These are phyloP conservation scores for Phrynocephalus forsythii DNA, from an alignment of 2,797 vertebrate species.

Conservation along the genomic window DNA sequence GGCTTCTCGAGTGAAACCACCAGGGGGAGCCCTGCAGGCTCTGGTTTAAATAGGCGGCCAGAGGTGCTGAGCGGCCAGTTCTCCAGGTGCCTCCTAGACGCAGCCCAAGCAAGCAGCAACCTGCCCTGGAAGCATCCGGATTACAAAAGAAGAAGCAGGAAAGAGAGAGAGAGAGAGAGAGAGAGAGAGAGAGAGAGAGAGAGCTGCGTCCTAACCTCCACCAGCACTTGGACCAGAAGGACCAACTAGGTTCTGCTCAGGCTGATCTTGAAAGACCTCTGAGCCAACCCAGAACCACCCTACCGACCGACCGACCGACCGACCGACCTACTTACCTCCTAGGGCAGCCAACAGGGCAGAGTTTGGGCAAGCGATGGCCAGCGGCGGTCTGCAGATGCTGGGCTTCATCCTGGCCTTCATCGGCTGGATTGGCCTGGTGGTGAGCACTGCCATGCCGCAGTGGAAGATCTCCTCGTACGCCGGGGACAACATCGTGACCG, in stretches of 20 bases:
- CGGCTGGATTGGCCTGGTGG: slow-evolving; percentile 88
- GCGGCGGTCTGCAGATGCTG: slow-evolving; percentile 89
- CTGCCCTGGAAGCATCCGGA: slow-evolving; percentile 4
- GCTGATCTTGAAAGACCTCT: neutral
- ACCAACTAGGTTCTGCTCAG: no score
- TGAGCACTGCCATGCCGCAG: slow-evolving; percentile 89
- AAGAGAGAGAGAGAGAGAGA: no score
- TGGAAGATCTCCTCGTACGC: slow-evolving; percentile 94
- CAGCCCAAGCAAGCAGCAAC: neutral
- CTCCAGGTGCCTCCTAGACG: neutral
- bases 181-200: no score
- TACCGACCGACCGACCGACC: neutral
- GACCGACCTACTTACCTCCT: no score
- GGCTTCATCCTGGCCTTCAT: slow-evolving; percentile 87
- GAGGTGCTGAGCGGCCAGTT: slow-evolving; percentile 17
- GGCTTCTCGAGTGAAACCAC: slow-evolving; percentile 26
- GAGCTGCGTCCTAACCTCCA: no score
- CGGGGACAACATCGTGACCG: slow-evolving; percentile 93
- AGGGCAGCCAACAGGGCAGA: no score
- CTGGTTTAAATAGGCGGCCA: slow-evolving; percentile 45
- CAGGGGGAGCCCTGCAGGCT: slow-evolving; percentile 49
- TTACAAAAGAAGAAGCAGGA: neutral
- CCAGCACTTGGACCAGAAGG: no score
- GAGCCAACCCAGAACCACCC: accelerated
- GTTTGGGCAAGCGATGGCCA: slow-evolving; percentile 81